Conservation (phyloP, 2,113 vertebrate species). For the Rissa tridactyla region DNA sequence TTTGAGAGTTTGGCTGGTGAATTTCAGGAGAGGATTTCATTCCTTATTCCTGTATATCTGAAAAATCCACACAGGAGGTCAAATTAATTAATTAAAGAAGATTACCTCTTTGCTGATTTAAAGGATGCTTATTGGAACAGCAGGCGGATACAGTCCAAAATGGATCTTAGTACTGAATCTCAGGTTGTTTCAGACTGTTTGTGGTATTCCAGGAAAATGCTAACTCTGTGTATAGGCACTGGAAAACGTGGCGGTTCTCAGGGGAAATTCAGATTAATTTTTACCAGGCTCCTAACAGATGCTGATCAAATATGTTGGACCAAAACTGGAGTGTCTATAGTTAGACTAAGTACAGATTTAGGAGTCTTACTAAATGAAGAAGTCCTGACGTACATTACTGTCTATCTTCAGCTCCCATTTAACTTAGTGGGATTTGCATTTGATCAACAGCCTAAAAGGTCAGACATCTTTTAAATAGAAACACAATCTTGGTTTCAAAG, state of each 20-base stretch:
- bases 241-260: neutral
- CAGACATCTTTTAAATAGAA: slow-evolving; percentile 52
- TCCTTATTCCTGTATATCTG: neutral
- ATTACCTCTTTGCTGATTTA: neutral
- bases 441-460: slow-evolving; percentile 50
- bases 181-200: neutral
- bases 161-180: neutral
- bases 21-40: neutral
- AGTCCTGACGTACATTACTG: slow-evolving; percentile 3
- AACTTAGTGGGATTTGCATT: slow-evolving; percentile 43
- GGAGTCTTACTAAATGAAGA: slow-evolving; percentile 52
- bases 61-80: neutral
- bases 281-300: neutral
- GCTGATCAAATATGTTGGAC: slow-evolving; percentile 5
- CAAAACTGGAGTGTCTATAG: slow-evolving; percentile 46
- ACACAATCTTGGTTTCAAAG: slow-evolving; percentile 4
- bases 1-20: neutral
- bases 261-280: neutral
- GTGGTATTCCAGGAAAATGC: neutral
- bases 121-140: neutral
- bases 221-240: neutral
- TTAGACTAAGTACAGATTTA: slow-evolving; percentile 60
- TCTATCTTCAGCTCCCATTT: slow-evolving; percentile 44
- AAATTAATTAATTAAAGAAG: slow-evolving; percentile 31
- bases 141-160: neutral